phyloP scores from a whole-genome alignment of 2,113 vertebrate genomes.

The Salvelinus fontinalis region DNA sequence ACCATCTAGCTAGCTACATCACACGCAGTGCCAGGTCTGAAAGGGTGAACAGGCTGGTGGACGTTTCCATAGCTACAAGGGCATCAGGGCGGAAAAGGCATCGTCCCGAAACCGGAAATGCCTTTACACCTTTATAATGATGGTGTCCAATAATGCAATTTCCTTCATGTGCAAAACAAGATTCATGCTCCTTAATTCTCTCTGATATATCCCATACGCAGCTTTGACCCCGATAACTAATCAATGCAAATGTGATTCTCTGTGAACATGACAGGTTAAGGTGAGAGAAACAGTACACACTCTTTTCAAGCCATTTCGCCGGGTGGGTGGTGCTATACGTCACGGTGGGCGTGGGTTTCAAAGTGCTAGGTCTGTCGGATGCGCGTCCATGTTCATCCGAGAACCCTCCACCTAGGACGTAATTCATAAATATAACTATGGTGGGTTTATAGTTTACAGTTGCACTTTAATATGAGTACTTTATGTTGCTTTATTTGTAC shows the following conservation, averaged over 20 bases:
- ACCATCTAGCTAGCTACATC: neutral
- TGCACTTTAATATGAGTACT: no score
- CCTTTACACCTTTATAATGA: conserved; percentile 9
- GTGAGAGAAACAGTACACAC: no score
- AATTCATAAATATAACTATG: no score
- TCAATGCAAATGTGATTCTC: neutral
- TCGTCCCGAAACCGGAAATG: conserved; percentile 37
- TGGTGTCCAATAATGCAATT: no score
- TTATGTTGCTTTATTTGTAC: no score
- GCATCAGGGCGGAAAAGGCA: conserved; percentile 48
- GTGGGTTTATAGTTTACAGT: no score
- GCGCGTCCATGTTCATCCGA: no score
- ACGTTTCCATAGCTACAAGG: conserved; percentile 77
- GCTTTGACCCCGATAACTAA: neutral
- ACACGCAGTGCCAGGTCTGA: conserved; percentile 56
- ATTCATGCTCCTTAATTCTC: neutral
- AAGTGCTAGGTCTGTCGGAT: no score
- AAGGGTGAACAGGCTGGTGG: conserved; percentile 64
- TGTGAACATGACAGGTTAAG: neutral
- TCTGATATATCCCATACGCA: neutral
- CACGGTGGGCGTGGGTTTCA: no score
- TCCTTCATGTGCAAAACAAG: neutral
- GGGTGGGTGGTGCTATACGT: no score
- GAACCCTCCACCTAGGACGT: no score
- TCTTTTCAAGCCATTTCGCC: no score